Evolutionary conservation across 2,888 invertebrate genomes (phyloP).

Genomic region (Drosophila infuscata): DNA sequence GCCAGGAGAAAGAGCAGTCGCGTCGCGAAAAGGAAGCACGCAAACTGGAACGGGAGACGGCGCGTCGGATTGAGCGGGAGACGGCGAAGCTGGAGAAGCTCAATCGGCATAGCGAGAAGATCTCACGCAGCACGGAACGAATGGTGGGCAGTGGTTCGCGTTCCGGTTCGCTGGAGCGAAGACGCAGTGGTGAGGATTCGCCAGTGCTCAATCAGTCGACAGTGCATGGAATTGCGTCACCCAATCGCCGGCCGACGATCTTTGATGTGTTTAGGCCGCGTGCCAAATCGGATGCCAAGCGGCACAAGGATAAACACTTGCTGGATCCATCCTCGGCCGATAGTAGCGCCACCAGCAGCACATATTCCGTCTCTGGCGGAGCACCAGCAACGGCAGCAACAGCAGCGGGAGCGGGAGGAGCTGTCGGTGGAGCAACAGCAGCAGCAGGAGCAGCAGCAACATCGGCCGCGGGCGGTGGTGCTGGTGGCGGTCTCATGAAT

Average conservation of each 20-base stretch:
- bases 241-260: constrained; percentile 90
- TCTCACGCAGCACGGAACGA: constrained; percentile 85
- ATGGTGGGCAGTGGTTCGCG: constrained; percentile 83
- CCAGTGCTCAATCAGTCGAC: constrained; percentile 85
- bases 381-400: constrained; percentile 40
- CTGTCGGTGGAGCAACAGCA: constrained; percentile 29
- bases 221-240: constrained; percentile 87
- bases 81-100: constrained; percentile 85
- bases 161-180: constrained; percentile 84
- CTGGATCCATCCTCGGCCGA: constrained; percentile 80
- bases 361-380: constrained; percentile 72
- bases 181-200: constrained; percentile 85
- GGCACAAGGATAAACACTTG: constrained; percentile 79
- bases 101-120: constrained; percentile 84
- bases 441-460: constrained; percentile 31
- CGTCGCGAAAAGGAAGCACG: constrained; percentile 84
- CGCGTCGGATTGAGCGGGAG: constrained; percentile 84
- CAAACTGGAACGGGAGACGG: constrained; percentile 84
- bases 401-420: constrained; percentile 66
- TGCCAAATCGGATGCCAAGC: constrained; percentile 90
- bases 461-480: constrained; percentile 28
- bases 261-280: constrained; percentile 93
- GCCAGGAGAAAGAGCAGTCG: constrained; percentile 84
- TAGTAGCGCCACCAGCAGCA: constrained; percentile 82
- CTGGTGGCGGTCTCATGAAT: constrained; percentile 88